phyloP scores from a whole-genome alignment of 2,797 vertebrate genomes.

The Pseudotriccus pelzelni region DNA sequence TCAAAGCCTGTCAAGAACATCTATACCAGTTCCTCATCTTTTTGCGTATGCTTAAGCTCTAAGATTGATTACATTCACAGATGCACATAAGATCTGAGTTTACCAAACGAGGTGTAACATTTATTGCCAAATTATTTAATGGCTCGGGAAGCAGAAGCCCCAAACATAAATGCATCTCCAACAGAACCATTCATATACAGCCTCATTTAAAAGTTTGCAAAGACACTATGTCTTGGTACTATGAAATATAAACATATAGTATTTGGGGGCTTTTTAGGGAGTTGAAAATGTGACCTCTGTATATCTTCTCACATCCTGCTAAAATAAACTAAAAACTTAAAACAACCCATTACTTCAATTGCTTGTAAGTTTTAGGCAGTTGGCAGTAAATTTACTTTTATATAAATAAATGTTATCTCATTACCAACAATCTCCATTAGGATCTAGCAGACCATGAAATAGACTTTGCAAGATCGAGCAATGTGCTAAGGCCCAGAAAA shows the following conservation, averaged over 20 bases:
- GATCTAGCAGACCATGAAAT: constrained; percentile 81
- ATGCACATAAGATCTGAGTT: constrained; percentile 18
- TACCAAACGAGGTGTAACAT: constrained; percentile 32
- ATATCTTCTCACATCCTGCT: constrained; percentile 11
- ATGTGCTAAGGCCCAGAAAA: constrained; percentile 67
- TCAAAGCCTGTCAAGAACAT: constrained; percentile 15
- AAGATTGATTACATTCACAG: constrained; percentile 22
- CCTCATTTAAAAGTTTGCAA: not conserved
- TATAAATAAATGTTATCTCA: constrained; percentile 82
- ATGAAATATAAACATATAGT: not conserved
- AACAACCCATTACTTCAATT: constrained; percentile 51
- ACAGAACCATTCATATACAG: not conserved
- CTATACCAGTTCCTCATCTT: not conserved
- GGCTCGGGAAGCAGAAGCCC: constrained; percentile 14
- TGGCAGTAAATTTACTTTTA: constrained; percentile 75
- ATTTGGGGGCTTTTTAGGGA: not conserved
- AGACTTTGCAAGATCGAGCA: constrained; percentile 78
- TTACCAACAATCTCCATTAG: constrained; percentile 78
- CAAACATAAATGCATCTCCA: not conserved
- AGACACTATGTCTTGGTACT: not conserved
- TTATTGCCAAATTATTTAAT: constrained; percentile 36
- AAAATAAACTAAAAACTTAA: constrained; percentile 8
- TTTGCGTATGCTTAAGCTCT: not conserved
- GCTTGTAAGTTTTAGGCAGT: constrained; percentile 66
- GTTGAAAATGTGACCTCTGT: constrained; percentile 1